phyloP scores from a whole-genome alignment of 2,113 vertebrate species.

The Pelecanoides urinatrix region DNA sequence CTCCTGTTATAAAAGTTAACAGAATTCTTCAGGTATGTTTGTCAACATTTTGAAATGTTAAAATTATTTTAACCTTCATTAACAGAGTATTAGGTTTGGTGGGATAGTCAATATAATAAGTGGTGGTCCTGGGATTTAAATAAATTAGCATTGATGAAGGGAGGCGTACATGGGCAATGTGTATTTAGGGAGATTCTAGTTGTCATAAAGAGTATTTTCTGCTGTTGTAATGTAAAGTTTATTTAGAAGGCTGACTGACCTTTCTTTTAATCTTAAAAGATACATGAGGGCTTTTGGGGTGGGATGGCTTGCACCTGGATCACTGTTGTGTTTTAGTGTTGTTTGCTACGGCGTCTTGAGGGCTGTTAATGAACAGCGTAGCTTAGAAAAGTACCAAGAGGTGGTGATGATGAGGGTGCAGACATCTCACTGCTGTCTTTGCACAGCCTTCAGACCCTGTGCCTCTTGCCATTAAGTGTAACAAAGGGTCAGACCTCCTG shows the following conservation, averaged over 20 bases:
- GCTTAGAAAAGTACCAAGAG: neutral
- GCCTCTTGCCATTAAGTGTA: neutral
- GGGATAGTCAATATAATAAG: neutral
- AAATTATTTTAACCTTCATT: neutral
- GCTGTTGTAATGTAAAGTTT: neutral
- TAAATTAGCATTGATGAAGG: neutral
- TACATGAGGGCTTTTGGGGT: neutral
- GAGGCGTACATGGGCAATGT: neutral
- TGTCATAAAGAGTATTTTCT: neutral
- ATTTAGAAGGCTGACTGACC: neutral
- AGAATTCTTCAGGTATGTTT: conserved; percentile 85
- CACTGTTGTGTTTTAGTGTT: neutral
- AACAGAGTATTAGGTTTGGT: neutral
- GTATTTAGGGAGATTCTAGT: neutral
- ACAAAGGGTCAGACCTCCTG: neutral
- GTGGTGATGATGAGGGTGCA: neutral
- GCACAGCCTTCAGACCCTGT: neutral
- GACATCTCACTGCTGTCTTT: neutral
- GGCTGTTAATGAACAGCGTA: neutral
- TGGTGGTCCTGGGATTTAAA: neutral
- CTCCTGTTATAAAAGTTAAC: conserved; percentile 83
- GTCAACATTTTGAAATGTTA: neutral
- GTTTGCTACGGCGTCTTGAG: neutral
- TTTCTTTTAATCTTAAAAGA: neutral
- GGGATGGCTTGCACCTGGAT: neutral